A percentile compares a stretch with the other conserved stretches of the same genome.
These are phyloP conservation scores for Gandaritis pyraliata DNA, from an alignment of 2,888 invertebrate genomes.

Conservation along the genomic window DNA sequence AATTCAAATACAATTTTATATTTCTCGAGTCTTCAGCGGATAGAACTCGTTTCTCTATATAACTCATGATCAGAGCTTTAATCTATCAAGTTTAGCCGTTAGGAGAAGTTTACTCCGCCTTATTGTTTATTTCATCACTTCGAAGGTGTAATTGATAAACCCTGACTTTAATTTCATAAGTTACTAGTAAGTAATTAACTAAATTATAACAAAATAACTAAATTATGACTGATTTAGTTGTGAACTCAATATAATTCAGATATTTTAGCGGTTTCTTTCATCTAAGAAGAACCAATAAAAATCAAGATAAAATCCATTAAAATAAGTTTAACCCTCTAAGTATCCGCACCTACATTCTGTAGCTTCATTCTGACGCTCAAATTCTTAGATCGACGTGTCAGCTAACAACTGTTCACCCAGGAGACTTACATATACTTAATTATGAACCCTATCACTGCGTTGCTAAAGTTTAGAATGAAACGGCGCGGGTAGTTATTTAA, in stretches of 20 bases:
- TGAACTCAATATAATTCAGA: too few relatives aligned
- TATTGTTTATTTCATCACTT: conserved; percentile 34
- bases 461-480: conserved; percentile 48
- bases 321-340: conserved; percentile 48
- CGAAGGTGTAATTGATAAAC: conserved; percentile 11
- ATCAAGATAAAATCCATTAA: conserved; percentile 47
- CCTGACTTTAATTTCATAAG: conserved; percentile 3
- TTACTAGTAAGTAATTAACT: too few relatives aligned
- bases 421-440: conserved; percentile 51
- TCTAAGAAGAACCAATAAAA: conserved; percentile 5
- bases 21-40: conserved; percentile 40
- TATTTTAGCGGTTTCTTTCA: too few relatives aligned
- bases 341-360: conserved; percentile 55
- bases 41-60: conserved; percentile 36
- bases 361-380: conserved; percentile 64
- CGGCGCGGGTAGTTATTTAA: conserved; percentile 59
- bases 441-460: conserved; percentile 52
- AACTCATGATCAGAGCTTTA: conserved; percentile 40
- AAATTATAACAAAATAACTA: too few relatives aligned
- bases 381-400: conserved; percentile 66
- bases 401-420: conserved; percentile 61
- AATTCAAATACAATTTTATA: conserved; percentile 45
- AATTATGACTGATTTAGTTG: too few relatives aligned
- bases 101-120: conserved; percentile 7
- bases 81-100: conserved; percentile 42